Evolutionary conservation across 2,797 vertebrate genomes (phyloP).

Genomic region (Synaphobranchus kaupii): DNA sequence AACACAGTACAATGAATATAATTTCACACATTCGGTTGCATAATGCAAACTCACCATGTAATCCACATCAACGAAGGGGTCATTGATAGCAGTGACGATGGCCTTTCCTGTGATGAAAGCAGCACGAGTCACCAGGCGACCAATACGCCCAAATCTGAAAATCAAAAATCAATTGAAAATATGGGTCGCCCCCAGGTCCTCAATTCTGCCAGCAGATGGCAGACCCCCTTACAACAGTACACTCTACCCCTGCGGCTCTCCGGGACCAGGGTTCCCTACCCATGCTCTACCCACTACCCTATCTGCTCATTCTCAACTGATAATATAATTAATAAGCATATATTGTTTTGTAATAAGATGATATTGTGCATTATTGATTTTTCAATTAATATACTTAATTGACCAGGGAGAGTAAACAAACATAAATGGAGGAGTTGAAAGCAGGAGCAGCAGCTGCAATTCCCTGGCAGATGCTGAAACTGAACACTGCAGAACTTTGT

Average conservation of each 20-base stretch:
- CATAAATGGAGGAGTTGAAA: too few species aligned
- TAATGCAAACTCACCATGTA: conserved; percentile 85
- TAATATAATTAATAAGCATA: background rate
- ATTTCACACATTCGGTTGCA: background rate
- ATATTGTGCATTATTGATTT: background rate
- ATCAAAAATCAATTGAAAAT: background rate
- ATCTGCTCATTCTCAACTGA: background rate
- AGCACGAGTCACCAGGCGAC: conserved; percentile 92
- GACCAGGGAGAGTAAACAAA: background rate
- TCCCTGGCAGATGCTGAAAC: too few species aligned
- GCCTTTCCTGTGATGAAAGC: conserved; percentile 76
- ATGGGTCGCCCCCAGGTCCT: background rate
- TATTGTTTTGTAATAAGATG: background rate
- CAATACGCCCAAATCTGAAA: conserved; percentile 93
- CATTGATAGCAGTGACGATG: conserved; percentile 90
- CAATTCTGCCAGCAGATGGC: background rate
- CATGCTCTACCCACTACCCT: background rate
- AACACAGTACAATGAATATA: background rate
- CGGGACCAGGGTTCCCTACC: too few species aligned
- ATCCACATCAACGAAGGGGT: conserved; percentile 94
- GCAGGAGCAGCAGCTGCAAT: too few species aligned
- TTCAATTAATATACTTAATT: background rate
- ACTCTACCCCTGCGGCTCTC: too few species aligned
- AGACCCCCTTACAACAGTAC: background rate
- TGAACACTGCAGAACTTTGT: background rate